Evolutionary conservation across 1,140 invertebrate genomes (phyloP).

Genomic region (Micrasema minimum): DNA sequence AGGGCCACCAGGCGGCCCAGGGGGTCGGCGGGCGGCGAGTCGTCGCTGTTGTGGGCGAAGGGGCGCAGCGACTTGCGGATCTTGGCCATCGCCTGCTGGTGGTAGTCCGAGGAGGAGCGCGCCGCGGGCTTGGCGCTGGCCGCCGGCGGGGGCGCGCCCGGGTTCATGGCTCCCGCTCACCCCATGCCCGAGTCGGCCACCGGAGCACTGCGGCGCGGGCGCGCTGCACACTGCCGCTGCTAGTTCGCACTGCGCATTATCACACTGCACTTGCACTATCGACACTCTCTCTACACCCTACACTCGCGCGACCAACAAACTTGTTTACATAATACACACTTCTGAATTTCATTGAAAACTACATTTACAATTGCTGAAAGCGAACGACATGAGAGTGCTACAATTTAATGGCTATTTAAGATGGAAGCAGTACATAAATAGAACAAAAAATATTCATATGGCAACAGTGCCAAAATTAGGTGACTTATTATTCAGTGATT

Average conservation of each 20-base stretch:
- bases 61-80: constrained; percentile 87
- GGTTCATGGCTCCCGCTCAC: constrained; percentile 73
- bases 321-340: constrained; percentile 12
- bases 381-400: constrained; percentile 42
- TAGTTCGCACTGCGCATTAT: no score
- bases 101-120: constrained; percentile 84
- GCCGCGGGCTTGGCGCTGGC: constrained; percentile 73
- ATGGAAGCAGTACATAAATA: constrained; percentile 49
- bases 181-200: constrained; percentile 52
- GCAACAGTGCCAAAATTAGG: constrained; percentile 49
- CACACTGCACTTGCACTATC: no score
- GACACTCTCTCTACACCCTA: no score
- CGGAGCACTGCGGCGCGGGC: not conserved
- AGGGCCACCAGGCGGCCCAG: constrained; percentile 71
- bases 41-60: constrained; percentile 77
- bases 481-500: constrained; percentile 45
- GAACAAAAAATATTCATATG: constrained; percentile 49
- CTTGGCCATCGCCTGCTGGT: constrained; percentile 87
- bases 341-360: constrained; percentile 1
- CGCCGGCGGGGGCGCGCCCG: constrained; percentile 61
- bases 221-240: no score
- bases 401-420: constrained; percentile 46
- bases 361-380: constrained; percentile 36
- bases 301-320: no score
- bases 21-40: constrained; percentile 66